phyloP scores from a whole-genome alignment of 2,888 invertebrate genomes.

The Mayetiola destructor region DNA sequence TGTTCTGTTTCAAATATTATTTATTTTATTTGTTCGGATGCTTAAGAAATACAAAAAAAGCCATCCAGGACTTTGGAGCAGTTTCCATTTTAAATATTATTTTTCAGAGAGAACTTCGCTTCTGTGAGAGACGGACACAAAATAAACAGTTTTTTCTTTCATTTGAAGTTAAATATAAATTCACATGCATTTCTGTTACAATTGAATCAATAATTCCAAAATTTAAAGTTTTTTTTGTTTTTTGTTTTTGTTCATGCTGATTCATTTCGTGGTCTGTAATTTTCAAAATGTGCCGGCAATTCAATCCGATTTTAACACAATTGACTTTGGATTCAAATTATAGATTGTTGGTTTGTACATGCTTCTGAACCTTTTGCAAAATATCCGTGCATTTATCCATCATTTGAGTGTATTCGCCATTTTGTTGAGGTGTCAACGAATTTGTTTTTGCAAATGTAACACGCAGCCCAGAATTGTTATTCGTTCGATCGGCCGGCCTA shows the following conservation, averaged over 20 bases:
- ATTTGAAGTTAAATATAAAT: too few relatives aligned
- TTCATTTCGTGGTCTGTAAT: background rate
- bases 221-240: background rate
- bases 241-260: background rate
- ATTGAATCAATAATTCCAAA: too few relatives aligned
- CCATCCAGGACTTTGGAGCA: too few relatives aligned
- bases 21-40: too few relatives aligned
- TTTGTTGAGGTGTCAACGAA: conserved; percentile 13
- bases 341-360: conserved; percentile 19
- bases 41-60: too few relatives aligned
- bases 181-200: too few relatives aligned
- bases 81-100: too few relatives aligned
- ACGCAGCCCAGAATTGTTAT: conserved; percentile 18
- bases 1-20: too few relatives aligned
- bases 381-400: conserved; percentile 50
- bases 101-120: too few relatives aligned
- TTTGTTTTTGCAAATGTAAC: conserved; percentile 23
- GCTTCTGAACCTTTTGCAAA: conserved; percentile 39
- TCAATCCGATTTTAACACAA: background rate
- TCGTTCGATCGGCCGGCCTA: conserved; percentile 10
- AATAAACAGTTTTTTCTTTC: too few relatives aligned
- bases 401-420: conserved; percentile 38
- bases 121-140: too few relatives aligned
- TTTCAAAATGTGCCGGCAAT: background rate
- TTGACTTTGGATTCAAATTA: background rate